Base-by-base conservation (phyloP, 2,888 invertebrate genomes). In the Hirtodrosophila cameraria region DNA sequence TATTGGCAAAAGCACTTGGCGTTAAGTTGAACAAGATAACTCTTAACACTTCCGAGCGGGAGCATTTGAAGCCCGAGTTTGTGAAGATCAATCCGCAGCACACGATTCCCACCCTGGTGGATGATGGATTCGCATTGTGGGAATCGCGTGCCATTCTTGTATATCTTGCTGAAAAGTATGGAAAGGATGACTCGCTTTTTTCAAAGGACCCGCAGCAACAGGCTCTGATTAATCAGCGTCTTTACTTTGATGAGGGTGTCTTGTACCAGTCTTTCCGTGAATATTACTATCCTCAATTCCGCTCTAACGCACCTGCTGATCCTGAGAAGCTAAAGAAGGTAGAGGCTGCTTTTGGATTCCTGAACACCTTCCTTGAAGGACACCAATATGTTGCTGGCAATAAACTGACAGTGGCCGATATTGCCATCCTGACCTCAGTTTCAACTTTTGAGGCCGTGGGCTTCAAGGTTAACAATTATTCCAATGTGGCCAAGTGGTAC, bases 61-160 rank as follows among this genome's bases (percentile, higher is more conserved):
- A 23, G 23, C 23, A 23, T 6, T 2, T 23, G 23, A 23, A 23
- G 8, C 23, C 23, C 7, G 23, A 23, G 23, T 23, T 92, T 79
- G 6, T 95, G 27, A 94, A 94, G 92, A 89, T 96, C 11, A 96
- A 96, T 90, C 96, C 96, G 2, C 96, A 96, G 90, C 96, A 96
- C 89, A 94, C 94, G 23, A 93, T 97, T 57, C 97, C 97, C 6
- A 23, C 23, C 7, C 23, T 23, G 2, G 23, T 23, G 23, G 23
- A 23, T 8, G 8, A 23, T 79, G 96, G 95, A 0, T 94, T 96
- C 84, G 90, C 93, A 9, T 89, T 97, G 59, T 95, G 95, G 93
- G 97, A 23, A 1, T 23, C 23, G 2, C 23, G 23, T 8, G 23
- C 23, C 6, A 23, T 23, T 23, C 23, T 23, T 23, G 23, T 23